These are phyloP conservation scores for Asbolus verrucosus DNA, from an alignment of 1,140 invertebrate species.

Conservation along the genomic window DNA sequence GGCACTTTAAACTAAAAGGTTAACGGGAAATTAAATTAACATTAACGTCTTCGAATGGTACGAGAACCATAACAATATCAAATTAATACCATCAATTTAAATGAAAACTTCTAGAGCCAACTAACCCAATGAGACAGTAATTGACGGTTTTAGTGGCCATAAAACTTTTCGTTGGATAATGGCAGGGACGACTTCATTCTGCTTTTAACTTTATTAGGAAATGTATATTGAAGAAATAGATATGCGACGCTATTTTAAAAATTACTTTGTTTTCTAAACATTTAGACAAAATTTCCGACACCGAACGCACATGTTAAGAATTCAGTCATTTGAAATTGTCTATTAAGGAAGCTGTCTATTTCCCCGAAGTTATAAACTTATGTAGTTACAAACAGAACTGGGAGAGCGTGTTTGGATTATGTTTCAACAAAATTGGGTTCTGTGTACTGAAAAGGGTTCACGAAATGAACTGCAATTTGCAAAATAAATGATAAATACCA, in stretches of 20 bases:
- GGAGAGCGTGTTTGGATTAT: not conserved
- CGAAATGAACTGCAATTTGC: not conserved
- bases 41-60: not conserved
- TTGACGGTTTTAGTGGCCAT: slow-evolving; percentile 34
- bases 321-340: slow-evolving; percentile 3
- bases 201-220: slow-evolving; percentile 37
- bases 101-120: not conserved
- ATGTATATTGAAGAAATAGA: no score
- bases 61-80: not conserved
- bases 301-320: not conserved
- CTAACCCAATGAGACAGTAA: not conserved
- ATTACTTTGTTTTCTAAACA: no score
- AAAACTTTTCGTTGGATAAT: slow-evolving; percentile 15
- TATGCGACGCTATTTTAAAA: no score
- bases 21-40: slow-evolving; percentile 14
- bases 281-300: not conserved
- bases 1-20: not conserved
- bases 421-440: slow-evolving; percentile 13
- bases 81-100: slow-evolving; percentile 19
- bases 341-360: slow-evolving; percentile 16
- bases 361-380: slow-evolving; percentile 8
- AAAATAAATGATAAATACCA: no score
- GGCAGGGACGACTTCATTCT: slow-evolving; percentile 1
- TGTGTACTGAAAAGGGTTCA: slow-evolving; percentile 15
- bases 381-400: slow-evolving; percentile 3